Evolutionary conservation across 1,140 invertebrate genomes (phyloP).

Genomic region (Dreissena rostriformis): DNA sequence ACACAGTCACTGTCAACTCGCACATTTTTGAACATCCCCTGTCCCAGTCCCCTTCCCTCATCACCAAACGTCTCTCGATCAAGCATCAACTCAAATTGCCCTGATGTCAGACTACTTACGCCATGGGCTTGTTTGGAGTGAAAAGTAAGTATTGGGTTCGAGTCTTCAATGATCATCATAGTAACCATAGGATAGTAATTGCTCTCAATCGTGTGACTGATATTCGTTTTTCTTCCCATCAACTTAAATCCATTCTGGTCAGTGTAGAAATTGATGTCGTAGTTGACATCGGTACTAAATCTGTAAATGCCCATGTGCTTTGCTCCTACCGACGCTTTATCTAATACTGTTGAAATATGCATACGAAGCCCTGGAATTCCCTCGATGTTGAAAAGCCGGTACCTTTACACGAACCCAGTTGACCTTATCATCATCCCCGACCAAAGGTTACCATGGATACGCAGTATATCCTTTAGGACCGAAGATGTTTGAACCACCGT

Average conservation of each 20-base stretch:
- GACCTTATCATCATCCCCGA: conserved; percentile 88
- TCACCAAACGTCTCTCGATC: conserved; percentile 92
- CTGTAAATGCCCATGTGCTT: conserved; percentile 86
- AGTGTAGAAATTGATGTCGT: conserved; percentile 87
- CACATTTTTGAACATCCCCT: conserved; percentile 93
- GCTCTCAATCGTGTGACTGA: conserved; percentile 87
- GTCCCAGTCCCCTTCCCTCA: conserved; percentile 93
- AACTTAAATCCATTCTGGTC: conserved; percentile 95
- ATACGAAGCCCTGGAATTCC: conserved; percentile 81
- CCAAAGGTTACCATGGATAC: conserved; percentile 83
- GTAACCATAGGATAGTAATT: conserved; percentile 95
- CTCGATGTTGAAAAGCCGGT: conserved; percentile 38
- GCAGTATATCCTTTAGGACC: conserved; percentile 24
- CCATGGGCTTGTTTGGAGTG: conserved; percentile 93
- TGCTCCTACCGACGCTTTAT: conserved; percentile 10
- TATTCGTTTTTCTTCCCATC: conserved; percentile 85
- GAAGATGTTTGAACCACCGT: conserved; percentile 47
- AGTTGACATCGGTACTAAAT: conserved; percentile 88
- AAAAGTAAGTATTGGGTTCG: conserved; percentile 85
- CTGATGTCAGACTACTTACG: conserved; percentile 90
- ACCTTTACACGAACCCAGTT: conserved; percentile 12
- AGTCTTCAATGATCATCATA: conserved; percentile 91
- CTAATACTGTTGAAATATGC: conserved; percentile 87
- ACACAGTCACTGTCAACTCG: conserved; percentile 90
- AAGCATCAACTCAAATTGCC: conserved; percentile 93